phyloP scores from a whole-genome alignment of 2,113 vertebrate genomes.

The Pontoporia blainvillei region DNA sequence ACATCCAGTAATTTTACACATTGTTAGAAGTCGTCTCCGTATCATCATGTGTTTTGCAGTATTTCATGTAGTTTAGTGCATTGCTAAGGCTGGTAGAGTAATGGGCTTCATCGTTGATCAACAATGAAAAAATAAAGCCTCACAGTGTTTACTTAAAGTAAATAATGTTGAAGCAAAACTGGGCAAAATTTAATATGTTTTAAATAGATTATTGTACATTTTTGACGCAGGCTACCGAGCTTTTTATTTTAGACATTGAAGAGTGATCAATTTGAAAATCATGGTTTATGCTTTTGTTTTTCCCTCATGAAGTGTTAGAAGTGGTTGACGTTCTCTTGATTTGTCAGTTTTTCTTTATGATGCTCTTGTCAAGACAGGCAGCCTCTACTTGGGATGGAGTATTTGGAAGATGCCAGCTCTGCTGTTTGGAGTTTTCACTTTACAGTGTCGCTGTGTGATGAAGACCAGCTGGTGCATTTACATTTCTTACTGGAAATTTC shows the following conservation, averaged over 20 bases:
- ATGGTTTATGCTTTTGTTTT: neutral
- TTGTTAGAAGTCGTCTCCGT: neutral
- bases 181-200: neutral
- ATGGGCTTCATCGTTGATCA: neutral
- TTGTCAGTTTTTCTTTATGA: constrained; percentile 45
- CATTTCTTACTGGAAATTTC: constrained; percentile 79
- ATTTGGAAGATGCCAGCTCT: constrained; percentile 52
- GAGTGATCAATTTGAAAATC: neutral
- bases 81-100: neutral
- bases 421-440: constrained; percentile 71
- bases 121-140: neutral
- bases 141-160: neutral
- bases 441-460: constrained; percentile 63
- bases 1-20: neutral
- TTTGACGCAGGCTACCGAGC: neutral
- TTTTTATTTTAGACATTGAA: neutral
- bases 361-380: constrained; percentile 19
- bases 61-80: neutral
- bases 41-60: neutral
- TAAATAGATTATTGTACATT: neutral
- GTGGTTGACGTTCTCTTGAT: neutral
- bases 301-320: neutral
- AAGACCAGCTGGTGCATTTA: constrained; percentile 79
- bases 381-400: constrained; percentile 41
- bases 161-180: neutral